Base-by-base conservation (phyloP, 2,888 invertebrate species). In the Bursaphelenchus okinawaensis region DNA sequence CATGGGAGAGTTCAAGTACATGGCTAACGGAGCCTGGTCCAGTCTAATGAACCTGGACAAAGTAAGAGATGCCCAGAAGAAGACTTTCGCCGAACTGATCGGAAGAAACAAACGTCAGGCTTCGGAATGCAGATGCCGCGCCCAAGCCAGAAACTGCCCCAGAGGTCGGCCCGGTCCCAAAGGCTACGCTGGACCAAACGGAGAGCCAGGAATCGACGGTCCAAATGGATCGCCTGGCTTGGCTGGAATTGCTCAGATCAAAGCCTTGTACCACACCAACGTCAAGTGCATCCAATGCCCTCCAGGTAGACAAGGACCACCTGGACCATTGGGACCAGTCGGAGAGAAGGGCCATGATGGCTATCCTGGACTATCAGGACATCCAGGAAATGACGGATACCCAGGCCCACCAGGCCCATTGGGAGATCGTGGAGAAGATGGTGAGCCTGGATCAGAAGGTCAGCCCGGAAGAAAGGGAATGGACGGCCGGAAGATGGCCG, bases 151-250 rank as follows among this genome's bases (percentile, higher is more conserved):
- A 60, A 60, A 23, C 60, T 51, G 40, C 26, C 60, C 40, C 6
- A 12, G 40, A 40, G 40, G 40, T 40, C 40, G 40, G 2, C 40
- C 40, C 40, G 40, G 40, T 1, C 40, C 40, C 1, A 40, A 12
- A 3, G 40, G 40, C 40, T 40, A 40, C n/a, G 16, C 40, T n/a
- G 40, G 40, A 16, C 40, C 40, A 16, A 40, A 40, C 6, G 40
- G 40, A 4, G 40, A 40, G 6, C 40, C 40, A 12, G 40, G 40
- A 40, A 4, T 40, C 40, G 40, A 40, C 6, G 58, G 58, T 28
- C 58, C 58, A 12, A 40, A 29, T 27, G 58, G 58, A 57, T 23
- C 29, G 26, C 58, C 58, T 29, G 58, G 58, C 26, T 40, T 29
- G 6, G 31, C 29, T 4, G 58, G 58, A 57, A 40, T 40, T n/a